Evolutionary conservation across 1,140 invertebrate genomes (phyloP).

Genomic region (Formica exsecta): DNA sequence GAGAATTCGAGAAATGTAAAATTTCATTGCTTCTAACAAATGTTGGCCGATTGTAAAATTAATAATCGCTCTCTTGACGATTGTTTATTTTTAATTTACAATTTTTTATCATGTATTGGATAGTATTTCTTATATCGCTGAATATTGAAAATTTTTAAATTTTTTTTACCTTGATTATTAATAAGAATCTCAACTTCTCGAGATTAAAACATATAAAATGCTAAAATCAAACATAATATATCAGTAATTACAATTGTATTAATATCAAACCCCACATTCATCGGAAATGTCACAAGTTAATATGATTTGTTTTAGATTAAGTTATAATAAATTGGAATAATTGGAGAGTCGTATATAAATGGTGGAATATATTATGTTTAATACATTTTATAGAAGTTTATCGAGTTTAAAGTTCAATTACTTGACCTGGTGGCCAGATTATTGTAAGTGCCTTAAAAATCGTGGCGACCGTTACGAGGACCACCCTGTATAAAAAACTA

Average conservation of each 20-base stretch:
- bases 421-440: background rate
- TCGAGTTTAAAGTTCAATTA: slow-evolving; percentile 32
- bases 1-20: slow-evolving; percentile 19
- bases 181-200: background rate
- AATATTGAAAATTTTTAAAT: background rate
- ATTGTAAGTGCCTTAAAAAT: too few species aligned
- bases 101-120: background rate
- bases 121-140: background rate
- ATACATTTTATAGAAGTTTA: slow-evolving; percentile 24
- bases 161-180: background rate
- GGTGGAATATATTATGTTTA: background rate
- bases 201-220: background rate
- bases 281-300: slow-evolving; percentile 8
- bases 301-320: slow-evolving; percentile 14
- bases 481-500: background rate
- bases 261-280: background rate
- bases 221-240: background rate
- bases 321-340: background rate
- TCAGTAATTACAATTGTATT: slow-evolving; percentile 1
- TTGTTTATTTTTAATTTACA: slow-evolving; percentile 19
- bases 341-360: slow-evolving; percentile 1
- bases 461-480: too few species aligned
- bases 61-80: background rate
- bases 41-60: slow-evolving; percentile 12
- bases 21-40: slow-evolving; percentile 14